phyloP scores from a whole-genome alignment of 53 echinoderm and acorn worm genomes.

The Astropecten irregularis region DNA sequence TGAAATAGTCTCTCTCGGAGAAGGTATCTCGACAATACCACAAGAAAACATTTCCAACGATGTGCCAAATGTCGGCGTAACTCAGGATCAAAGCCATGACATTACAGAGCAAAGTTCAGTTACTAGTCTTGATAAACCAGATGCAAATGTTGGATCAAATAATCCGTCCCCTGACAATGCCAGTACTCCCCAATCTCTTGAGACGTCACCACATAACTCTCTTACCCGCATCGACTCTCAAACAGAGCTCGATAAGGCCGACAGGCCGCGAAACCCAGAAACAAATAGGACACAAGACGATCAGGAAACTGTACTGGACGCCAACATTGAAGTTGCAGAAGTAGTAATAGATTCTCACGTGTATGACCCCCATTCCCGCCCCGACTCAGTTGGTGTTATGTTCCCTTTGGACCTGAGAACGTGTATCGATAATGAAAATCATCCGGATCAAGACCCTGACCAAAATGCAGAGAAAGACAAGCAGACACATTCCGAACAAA shows the following conservation, averaged over 20 bases:
- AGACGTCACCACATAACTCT: background rate
- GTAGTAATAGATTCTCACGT: background rate
- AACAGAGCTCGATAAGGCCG: slow-evolving; percentile 12
- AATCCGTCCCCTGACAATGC: too few species aligned
- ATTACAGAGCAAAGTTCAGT: background rate
- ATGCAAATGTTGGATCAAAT: too few species aligned
- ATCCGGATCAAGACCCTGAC: background rate
- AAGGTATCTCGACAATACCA: background rate
- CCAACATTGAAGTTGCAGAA: background rate
- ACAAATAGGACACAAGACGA: background rate
- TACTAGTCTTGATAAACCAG: too few species aligned
- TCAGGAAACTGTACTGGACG: background rate
- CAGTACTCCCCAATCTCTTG: background rate
- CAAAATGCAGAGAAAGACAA: background rate
- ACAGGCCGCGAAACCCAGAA: too few species aligned
- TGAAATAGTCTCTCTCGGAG: background rate
- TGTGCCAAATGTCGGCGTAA: background rate
- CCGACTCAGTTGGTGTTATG: background rate
- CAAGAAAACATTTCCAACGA: background rate
- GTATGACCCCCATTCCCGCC: background rate
- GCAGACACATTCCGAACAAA: too few species aligned
- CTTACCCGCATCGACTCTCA: slow-evolving; percentile 16
- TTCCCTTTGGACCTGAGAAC: background rate
- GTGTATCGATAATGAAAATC: background rate
- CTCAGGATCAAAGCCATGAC: background rate